Conservation (phyloP, 2,888 invertebrate genomes). For the Rutpela maculata region DNA sequence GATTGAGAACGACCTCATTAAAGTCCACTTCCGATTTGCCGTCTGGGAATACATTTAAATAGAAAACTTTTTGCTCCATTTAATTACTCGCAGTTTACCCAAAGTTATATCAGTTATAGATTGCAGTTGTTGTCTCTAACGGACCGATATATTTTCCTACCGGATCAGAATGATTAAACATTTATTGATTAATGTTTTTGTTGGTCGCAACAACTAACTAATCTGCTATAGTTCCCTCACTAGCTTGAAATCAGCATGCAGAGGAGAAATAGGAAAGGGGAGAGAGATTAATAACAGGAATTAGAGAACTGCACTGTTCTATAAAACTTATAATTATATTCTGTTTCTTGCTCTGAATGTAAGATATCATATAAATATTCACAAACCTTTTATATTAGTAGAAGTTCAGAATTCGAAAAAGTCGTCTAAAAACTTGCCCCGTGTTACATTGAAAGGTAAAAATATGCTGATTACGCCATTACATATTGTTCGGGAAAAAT, state of each 20-base stretch:
- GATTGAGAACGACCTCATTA: constrained; percentile 52
- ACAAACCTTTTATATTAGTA: no score
- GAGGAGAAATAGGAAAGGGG: neutral
- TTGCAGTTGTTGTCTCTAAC: neutral
- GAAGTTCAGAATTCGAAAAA: no score
- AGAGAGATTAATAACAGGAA: neutral
- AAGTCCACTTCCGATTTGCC: constrained; percentile 46
- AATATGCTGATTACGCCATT: no score
- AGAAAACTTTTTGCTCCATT: constrained; percentile 45
- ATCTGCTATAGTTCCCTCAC: neutral
- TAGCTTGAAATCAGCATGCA: neutral
- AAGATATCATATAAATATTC: no score
- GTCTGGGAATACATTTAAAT: constrained; percentile 46
- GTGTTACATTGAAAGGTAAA: no score
- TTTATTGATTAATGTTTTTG: constrained; percentile 26
- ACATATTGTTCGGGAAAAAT: no score
- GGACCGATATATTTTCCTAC: neutral
- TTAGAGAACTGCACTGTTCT: neutral
- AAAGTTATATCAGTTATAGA: constrained; percentile 5
- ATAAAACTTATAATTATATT: neutral
- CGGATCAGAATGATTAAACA: neutral
- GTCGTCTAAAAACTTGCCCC: no score
- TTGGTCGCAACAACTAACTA: neutral
- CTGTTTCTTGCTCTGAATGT: neutral
- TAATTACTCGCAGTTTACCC: constrained; percentile 36